phyloP scores from a whole-genome alignment of 2,113 vertebrate species.

The Hemicordylus capensis region DNA sequence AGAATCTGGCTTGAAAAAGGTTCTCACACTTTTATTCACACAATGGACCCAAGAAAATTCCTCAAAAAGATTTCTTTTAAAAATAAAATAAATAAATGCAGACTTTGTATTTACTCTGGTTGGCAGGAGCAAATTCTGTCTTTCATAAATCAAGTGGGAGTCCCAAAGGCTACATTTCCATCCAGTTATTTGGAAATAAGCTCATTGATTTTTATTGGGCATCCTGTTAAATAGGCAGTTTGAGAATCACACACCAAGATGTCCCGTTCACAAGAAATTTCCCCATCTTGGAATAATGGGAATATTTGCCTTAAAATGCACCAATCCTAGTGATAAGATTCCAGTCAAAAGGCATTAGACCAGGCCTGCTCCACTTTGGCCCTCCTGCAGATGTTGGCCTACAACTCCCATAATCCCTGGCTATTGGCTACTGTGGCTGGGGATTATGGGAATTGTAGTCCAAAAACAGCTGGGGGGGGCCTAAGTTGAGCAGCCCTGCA shows the following conservation, averaged over 20 bases:
- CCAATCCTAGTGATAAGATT: neutral
- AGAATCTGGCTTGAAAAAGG: constrained; percentile 28
- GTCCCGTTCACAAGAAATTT: neutral
- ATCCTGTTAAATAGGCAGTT: neutral
- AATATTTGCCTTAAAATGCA: neutral
- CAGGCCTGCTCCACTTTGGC: too few relatives aligned
- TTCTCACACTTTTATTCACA: constrained; percentile 16
- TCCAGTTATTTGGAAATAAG: neutral
- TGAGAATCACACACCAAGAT: neutral
- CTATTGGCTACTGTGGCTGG: too few relatives aligned
- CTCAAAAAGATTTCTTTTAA: neutral
- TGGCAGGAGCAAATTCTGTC: neutral
- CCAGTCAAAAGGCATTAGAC: neutral
- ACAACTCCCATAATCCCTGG: too few relatives aligned
- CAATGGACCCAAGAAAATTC: neutral
- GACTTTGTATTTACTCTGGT: constrained; percentile 20
- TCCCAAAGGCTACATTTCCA: neutral
- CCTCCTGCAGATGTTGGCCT: too few relatives aligned
- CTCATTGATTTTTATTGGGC: neutral
- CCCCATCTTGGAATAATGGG: neutral
- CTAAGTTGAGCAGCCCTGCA: too few relatives aligned
- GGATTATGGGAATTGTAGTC: too few relatives aligned
- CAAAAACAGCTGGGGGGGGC: too few relatives aligned
- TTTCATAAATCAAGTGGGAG: neutral
- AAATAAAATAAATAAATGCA: constrained; percentile 16